Base-by-base conservation (phyloP, 2,797 vertebrate species). In the Botia almorhae region DNA sequence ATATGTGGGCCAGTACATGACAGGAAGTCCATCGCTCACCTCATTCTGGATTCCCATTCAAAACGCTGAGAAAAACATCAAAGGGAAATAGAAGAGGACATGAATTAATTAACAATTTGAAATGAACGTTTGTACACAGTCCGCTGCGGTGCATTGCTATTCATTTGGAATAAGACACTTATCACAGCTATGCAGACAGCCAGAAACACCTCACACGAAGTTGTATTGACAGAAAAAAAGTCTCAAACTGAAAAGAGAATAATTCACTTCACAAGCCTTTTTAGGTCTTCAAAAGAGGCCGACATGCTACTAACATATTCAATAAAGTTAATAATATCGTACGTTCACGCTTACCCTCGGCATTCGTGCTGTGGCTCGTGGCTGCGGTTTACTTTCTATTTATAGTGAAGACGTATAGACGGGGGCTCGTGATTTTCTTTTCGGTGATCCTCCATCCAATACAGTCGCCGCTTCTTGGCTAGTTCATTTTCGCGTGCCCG, bases 81-180 rank as follows among this genome's bases (percentile, higher is more conserved):
- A 94, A 94, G 91, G 89, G 84, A 80, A 78, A 87, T 74, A 85
- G 75, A 86, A 81, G 76, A 80, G 82, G 76, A 81, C 85, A 92
- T 91, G 87, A 93, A 94, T 94, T 93, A 94, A 94, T 94, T 94
- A 94, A 92, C 91, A 93, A 92, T 92, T 89, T 90, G 89, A 88
- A 91, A 90, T 88, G 81, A 87, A 92, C 87, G 85, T 91, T 90
- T 92, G 89, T 93, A 91, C 85, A 89, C 89, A 81, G 87, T 90
- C 89, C 89, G 88, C 90, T 90, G 90, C 91, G 89, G 86, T 90
- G 92, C 92, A 94, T 94, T 90, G 90, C 88, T 89, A 90, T 93
- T 93, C 90, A 87, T 91, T 87, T 87, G 89, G 90, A 94, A 94
- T 92, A 91, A 91, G 90, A 90, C 90, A 93, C 89, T 93, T 94